Evolutionary conservation across 2,797 vertebrate species (phyloP).

Genomic region (Holocentrus rufus): DNA sequence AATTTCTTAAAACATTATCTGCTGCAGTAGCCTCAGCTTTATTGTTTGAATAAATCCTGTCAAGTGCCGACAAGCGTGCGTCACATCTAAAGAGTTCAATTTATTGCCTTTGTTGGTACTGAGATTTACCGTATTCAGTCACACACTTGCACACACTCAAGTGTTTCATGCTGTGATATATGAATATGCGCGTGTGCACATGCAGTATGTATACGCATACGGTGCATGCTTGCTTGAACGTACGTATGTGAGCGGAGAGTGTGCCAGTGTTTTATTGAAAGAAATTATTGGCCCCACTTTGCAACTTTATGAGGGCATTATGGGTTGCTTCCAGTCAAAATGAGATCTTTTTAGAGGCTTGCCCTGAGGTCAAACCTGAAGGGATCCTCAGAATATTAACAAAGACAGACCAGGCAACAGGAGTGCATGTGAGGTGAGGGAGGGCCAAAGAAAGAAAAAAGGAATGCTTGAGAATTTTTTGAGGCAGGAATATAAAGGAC

Average conservation of each 20-base stretch:
- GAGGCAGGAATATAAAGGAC: background rate
- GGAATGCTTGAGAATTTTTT: conserved; percentile 22
- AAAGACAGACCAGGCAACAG: conserved; percentile 30
- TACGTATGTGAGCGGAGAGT: conserved; percentile 1
- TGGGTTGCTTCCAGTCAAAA: conserved; percentile 66
- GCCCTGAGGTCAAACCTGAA: conserved; percentile 57
- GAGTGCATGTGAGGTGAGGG: conserved; percentile 36
- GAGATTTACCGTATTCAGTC: conserved; percentile 36
- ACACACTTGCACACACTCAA: background rate
- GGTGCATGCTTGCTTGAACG: conserved; percentile 1
- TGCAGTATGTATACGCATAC: background rate
- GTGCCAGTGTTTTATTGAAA: conserved; percentile 30
- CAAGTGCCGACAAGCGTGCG: conserved; percentile 20
- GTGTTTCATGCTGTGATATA: background rate
- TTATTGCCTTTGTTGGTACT: conserved; percentile 35
- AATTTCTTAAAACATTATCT: conserved; percentile 39
- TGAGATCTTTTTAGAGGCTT: conserved; percentile 60
- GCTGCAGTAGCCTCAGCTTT: conserved; percentile 31
- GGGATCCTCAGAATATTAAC: conserved; percentile 67
- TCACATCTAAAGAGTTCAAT: conserved; percentile 41
- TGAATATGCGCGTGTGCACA: conserved; percentile 10
- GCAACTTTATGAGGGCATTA: conserved; percentile 58
- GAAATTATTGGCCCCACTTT: conserved; percentile 31
- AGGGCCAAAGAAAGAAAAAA: conserved; percentile 29
- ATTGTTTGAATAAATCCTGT: conserved; percentile 49